These are phyloP conservation scores for Euclidia mi DNA, from an alignment of 2,888 invertebrate genomes.

Conservation along the genomic window DNA sequence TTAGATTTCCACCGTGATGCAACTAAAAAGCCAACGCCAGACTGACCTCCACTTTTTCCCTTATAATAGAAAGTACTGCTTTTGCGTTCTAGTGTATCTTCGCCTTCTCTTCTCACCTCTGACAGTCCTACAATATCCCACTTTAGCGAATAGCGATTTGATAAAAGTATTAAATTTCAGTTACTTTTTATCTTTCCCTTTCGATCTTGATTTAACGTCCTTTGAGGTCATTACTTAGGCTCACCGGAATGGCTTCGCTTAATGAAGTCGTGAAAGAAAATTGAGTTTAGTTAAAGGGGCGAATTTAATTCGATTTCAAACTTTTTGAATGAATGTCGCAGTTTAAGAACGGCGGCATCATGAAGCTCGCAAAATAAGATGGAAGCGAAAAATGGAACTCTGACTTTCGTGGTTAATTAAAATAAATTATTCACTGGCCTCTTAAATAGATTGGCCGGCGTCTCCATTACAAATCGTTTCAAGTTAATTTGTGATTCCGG, in stretches of 20 bases:
- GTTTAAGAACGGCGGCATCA: conserved; percentile 77
- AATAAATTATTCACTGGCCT: conserved; percentile 83
- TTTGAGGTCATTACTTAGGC: conserved; percentile 88
- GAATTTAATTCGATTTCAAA: conserved; percentile 89
- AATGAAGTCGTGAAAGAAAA: conserved; percentile 89
- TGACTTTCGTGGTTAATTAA: conserved; percentile 83
- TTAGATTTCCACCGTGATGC: no score
- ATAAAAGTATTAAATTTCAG: conserved; percentile 85
- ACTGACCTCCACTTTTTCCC: no score
- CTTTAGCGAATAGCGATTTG: no score
- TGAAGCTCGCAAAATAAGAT: conserved; percentile 79
- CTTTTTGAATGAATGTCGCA: conserved; percentile 86
- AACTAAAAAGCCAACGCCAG: no score
- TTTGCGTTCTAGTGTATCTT: no score
- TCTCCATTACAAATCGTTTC: conserved; percentile 77
- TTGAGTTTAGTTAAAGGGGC: conserved; percentile 89
- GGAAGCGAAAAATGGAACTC: conserved; percentile 80
- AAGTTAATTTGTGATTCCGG: conserved; percentile 69
- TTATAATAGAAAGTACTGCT: no score
- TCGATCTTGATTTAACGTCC: conserved; percentile 89
- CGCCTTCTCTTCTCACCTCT: no score
- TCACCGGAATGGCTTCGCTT: conserved; percentile 87
- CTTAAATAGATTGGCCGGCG: conserved; percentile 77
- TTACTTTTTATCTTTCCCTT: conserved; percentile 83
- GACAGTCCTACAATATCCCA: no score